Conservation (phyloP, 2,888 invertebrate species). For the Lithophane ornitopus region DNA sequence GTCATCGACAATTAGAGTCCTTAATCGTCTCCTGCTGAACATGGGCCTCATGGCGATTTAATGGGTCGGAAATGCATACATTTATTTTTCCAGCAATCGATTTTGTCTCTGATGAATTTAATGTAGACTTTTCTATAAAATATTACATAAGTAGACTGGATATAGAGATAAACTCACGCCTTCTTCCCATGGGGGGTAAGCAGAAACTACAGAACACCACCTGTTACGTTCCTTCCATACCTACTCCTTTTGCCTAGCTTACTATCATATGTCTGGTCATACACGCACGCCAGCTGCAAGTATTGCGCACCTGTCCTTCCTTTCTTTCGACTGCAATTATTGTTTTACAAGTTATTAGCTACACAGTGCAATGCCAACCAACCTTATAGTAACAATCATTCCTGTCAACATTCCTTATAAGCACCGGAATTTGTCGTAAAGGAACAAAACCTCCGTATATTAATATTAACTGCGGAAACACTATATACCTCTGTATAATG, state of each 20-base stretch:
- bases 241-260: no score
- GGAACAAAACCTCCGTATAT: constrained; percentile 22
- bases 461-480: constrained; percentile 29
- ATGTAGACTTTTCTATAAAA: background rate
- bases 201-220: background rate
- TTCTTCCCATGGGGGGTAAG: background rate
- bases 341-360: background rate
- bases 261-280: no score
- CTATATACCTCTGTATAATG: background rate
- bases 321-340: constrained; percentile 7
- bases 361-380: background rate
- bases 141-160: background rate
- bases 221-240: no score
- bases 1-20: constrained; percentile 9
- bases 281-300: background rate
- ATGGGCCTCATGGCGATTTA: background rate
- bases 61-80: background rate
- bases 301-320: background rate
- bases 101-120: background rate
- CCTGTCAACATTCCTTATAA: constrained; percentile 7
- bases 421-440: constrained; percentile 20
- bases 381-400: constrained; percentile 13
- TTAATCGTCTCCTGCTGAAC: constrained; percentile 1
- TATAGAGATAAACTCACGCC: background rate
- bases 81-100: background rate